Evolutionary conservation across 2,888 invertebrate genomes (phyloP), one percentile per base, ranked within the genome.

Genomic region (Buathra laborator): DNA sequence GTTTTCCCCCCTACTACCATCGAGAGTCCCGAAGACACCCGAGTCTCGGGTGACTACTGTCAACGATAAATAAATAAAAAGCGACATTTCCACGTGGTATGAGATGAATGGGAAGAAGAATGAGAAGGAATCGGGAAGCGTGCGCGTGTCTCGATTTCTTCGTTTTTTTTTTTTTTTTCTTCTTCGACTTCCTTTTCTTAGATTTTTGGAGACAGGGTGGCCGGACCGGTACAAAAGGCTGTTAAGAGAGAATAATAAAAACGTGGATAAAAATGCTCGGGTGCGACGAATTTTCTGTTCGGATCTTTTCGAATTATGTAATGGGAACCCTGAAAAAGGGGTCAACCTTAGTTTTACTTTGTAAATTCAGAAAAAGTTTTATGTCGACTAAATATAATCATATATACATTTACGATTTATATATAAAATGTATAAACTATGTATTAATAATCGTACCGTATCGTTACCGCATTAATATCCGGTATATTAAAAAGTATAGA

Each of bases 31-130:
- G 59, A 32, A 14, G 59, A 59, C 14, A 12, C 24, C 14, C 6
- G 32, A 59, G 59, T 70, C 80, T 81, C 81, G 77, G 77, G 74
- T 81, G 84, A 81, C 81, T 81, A 68, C 74, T 78, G 81, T 84
- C 84, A 64, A 4, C 59, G 77, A 84, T 84, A 84, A 81, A 84
- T 68, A 76, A 46, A 44, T 32, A 74, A 29, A 29, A 19, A 77
- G 67, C 62, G 70, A 70, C 68, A 51, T 72, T 78, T 84, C 53
- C 81, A 84, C 84, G 81, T 74, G 68, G 51, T 46, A 64, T 24
- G 46, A 64, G 72, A 78, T 68, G 78, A 78, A 81, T 74, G 44
- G 68, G 7, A 51, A 66, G 51, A 75, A 83, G 70, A 82, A 71
- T 56, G 68, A 71, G 51, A 46, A 75, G 43, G n/a, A 68, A 68